Percentiles rank a stretch among this genome's conserved stretches.
Evolutionary conservation across 2,888 invertebrate species (phyloP).

Genomic region (Cosmia trapezina): DNA sequence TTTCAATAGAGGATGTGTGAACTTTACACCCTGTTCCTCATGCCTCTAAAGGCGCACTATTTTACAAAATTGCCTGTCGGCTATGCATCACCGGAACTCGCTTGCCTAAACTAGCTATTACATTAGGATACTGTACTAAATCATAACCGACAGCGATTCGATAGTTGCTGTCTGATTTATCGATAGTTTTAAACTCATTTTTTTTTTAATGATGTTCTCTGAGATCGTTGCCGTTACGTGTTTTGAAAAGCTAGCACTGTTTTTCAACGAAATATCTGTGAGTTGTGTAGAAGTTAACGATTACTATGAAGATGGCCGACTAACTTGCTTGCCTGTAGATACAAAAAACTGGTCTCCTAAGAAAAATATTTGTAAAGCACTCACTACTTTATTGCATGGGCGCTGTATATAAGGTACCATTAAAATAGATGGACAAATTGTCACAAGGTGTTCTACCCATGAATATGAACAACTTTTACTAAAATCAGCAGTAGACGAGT

Average conservation of each 20-base stretch:
- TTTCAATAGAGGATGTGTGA: no score
- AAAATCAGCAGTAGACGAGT: no score
- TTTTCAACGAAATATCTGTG: neutral
- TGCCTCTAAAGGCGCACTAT: no score
- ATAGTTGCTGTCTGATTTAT: neutral
- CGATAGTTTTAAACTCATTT: neutral
- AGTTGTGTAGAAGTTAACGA: no score
- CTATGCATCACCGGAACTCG: slow-evolving; percentile 64
- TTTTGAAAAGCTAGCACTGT: neutral
- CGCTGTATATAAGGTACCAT: no score
- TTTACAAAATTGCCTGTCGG: slow-evolving; percentile 64
- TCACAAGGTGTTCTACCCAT: no score
- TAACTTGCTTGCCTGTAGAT: neutral
- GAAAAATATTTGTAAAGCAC: neutral
- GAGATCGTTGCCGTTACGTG: no score
- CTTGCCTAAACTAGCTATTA: slow-evolving; percentile 63
- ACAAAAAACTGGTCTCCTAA: neutral
- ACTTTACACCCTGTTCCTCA: no score
- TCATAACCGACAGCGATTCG: slow-evolving; percentile 13
- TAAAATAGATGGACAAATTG: no score
- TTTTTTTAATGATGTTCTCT: neutral
- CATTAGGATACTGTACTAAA: slow-evolving; percentile 38
- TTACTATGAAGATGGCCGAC: no score
- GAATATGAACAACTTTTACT: no score
- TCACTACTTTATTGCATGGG: neutral